Conservation (phyloP, 2,113 vertebrate genomes). For the Tychaedon coryphoeus region DNA sequence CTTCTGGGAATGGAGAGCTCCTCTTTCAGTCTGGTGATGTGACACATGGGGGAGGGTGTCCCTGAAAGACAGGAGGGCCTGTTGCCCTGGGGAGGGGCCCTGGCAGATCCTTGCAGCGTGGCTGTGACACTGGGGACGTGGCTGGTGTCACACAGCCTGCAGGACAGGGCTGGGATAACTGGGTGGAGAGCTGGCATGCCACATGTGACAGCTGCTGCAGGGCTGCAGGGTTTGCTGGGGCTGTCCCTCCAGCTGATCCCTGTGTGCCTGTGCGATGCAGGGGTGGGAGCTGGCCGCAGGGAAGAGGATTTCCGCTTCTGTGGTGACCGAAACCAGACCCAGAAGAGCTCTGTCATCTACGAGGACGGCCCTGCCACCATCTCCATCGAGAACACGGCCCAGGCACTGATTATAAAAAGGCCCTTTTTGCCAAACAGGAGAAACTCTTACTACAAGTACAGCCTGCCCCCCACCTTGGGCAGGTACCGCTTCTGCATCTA, state of each 20-base stretch:
- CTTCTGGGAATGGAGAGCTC: not conserved
- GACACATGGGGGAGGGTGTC: not conserved
- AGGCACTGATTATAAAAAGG: not conserved
- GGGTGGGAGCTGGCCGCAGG: not conserved
- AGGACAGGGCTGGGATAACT: not conserved
- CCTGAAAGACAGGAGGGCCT: not conserved
- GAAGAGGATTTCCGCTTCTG: slow-evolving; percentile 73
- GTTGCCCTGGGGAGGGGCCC: not conserved
- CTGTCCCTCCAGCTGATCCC: rapidly evolving
- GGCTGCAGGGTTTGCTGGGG: rapidly evolving
- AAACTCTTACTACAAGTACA: not conserved
- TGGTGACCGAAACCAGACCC: slow-evolving; percentile 68
- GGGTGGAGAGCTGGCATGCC: not conserved
- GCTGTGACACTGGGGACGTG: not conserved
- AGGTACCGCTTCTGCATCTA: slow-evolving; percentile 75
- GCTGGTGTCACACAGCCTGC: rapidly evolving
- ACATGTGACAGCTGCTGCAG: rapidly evolving
- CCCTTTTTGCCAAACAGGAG: slow-evolving; percentile 20
- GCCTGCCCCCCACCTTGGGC: slow-evolving; percentile 30
- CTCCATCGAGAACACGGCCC: slow-evolving; percentile 50
- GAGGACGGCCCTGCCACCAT: not conserved
- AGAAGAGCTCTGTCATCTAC: slow-evolving; percentile 29
- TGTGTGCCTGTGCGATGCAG: not conserved
- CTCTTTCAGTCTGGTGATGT: not conserved
- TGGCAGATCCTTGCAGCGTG: not conserved